These are phyloP conservation scores for Agrochola lota DNA, from an alignment of 2,888 invertebrate genomes.

Conservation along the genomic window DNA sequence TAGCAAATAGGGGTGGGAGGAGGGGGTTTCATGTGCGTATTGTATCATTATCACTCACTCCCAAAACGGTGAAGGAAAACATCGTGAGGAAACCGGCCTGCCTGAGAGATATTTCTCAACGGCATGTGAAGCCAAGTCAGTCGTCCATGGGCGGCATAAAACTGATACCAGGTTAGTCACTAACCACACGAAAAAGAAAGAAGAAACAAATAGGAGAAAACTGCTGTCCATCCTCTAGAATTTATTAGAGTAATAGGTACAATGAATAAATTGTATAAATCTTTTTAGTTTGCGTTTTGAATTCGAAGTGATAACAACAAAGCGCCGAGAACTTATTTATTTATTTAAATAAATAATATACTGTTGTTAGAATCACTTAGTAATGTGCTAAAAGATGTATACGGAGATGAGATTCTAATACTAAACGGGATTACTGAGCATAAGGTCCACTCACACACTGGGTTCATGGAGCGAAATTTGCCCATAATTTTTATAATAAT, in stretches of 20 bases:
- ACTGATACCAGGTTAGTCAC: too few species aligned
- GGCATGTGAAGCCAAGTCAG: too few species aligned
- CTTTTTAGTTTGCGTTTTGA: background rate
- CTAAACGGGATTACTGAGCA: background rate
- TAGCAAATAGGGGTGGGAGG: background rate
- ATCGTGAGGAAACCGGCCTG: too few species aligned
- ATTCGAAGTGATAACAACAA: constrained; percentile 22
- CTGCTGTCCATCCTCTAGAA: background rate
- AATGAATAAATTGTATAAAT: background rate
- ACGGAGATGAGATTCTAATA: background rate
- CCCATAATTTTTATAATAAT: too few species aligned
- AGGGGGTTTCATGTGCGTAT: too few species aligned
- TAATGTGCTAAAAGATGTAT: background rate
- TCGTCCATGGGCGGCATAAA: too few species aligned
- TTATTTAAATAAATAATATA: background rate
- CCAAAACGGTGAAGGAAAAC: too few species aligned
- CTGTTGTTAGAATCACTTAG: constrained; percentile 9
- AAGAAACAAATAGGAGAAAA: background rate
- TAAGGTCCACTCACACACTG: background rate
- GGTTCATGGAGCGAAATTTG: too few species aligned
- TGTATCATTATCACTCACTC: too few species aligned
- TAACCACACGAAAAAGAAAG: too few species aligned
- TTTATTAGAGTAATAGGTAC: background rate
- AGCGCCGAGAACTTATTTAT: background rate
- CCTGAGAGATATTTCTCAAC: too few species aligned